phyloP scores from a whole-genome alignment of 2,797 vertebrate genomes.

The Otolemur crassicaudatus region DNA sequence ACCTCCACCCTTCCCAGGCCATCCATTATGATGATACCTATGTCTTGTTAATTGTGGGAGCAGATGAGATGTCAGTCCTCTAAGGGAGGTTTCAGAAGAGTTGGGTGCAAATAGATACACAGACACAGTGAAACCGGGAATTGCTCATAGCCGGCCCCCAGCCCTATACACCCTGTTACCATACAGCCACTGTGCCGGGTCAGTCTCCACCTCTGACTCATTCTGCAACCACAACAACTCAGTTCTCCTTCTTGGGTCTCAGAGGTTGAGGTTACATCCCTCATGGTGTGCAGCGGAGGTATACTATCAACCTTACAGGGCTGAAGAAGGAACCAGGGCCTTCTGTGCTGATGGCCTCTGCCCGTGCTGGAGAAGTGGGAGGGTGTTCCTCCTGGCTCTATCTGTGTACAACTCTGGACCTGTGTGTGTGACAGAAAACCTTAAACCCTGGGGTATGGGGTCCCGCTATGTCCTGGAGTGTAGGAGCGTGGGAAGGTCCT shows the following conservation, averaged over 20 bases:
- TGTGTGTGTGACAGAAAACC: neutral
- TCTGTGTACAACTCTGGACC: neutral
- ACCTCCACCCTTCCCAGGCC: neutral
- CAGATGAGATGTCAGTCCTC: neutral
- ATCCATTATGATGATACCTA: neutral
- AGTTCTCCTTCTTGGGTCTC: conserved; percentile 1
- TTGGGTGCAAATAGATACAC: neutral
- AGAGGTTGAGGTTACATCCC: neutral
- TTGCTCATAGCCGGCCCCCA: neutral
- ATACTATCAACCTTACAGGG: neutral
- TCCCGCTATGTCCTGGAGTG: neutral
- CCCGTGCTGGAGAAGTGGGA: neutral
- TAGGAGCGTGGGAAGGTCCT: neutral
- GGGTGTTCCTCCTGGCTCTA: neutral
- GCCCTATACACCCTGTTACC: neutral
- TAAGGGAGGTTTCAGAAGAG: neutral
- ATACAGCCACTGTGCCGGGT: fast-evolving
- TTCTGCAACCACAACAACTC: neutral
- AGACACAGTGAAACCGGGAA: neutral
- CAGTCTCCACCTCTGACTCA: neutral
- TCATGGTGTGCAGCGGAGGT: neutral
- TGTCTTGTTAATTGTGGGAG: neutral
- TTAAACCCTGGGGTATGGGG: neutral
- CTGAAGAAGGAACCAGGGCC: neutral
- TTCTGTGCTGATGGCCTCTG: neutral